These are phyloP conservation scores for Macrochelys suwanniensis DNA, from an alignment of 2,797 vertebrate species.

Conservation along the genomic window DNA sequence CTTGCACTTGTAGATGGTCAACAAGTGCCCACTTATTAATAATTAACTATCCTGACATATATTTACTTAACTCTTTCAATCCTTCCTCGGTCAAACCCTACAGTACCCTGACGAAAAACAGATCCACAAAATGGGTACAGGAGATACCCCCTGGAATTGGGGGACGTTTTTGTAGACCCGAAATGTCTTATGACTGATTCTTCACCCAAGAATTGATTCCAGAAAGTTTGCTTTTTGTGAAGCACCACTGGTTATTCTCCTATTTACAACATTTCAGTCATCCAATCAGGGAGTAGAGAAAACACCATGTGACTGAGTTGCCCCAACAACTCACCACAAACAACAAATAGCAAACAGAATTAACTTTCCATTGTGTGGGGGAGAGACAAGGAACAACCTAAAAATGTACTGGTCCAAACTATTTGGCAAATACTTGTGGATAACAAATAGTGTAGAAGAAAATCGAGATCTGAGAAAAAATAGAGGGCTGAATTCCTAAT, in stretches of 20 bases:
- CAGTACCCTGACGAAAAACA: background rate
- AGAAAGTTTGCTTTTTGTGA: background rate
- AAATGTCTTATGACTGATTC: background rate
- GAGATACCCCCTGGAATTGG: background rate
- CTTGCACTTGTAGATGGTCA: background rate
- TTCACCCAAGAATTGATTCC: background rate
- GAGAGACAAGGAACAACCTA: fast-evolving
- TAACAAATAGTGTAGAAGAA: background rate
- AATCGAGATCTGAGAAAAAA: slow-evolving; percentile 8
- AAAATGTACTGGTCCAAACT: background rate
- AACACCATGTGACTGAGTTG: background rate
- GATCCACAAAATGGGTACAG: slow-evolving; percentile 10
- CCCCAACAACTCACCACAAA: background rate
- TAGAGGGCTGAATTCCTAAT: background rate
- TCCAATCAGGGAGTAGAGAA: background rate
- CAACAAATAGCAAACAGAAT: background rate
- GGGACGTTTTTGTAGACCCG: background rate
- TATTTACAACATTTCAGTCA: background rate
- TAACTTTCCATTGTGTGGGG: background rate
- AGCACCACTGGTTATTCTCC: background rate
- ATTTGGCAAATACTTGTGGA: slow-evolving; percentile 1
- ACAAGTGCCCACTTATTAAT: background rate
- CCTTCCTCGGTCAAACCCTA: background rate
- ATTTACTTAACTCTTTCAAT: background rate
- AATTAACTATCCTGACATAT: background rate